Evolutionary conservation across 2,113 vertebrate species (phyloP), one percentile per base, ranked within the genome.

Genomic region (Muntiacus reevesi): DNA sequence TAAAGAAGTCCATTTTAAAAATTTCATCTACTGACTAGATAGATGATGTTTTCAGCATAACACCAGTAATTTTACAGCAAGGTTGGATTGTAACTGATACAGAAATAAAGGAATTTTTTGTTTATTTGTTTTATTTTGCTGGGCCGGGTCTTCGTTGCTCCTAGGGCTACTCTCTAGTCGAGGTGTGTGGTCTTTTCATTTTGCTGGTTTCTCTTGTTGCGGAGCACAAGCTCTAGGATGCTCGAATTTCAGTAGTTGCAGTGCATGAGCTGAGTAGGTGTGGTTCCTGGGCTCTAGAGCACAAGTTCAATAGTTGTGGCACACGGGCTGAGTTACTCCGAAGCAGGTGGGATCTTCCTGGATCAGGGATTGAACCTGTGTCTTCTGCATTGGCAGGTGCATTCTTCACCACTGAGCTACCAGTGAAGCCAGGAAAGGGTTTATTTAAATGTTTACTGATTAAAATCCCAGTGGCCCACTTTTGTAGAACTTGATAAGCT

Each of bases 221-320:
- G 0, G n/a, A 40, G 67, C 67, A 74, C 10, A 40, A 67, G n/a
- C 67, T 40, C 67, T 40, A 23, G n/a, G 67, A 23, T 12, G 67
- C 67, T 74, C 1, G 2, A 74, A 10, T 3, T 40, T 11, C 19
- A 23, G n/a, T 36, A 3, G 19, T 1, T 23, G n/a, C 67, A 12
- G 1, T n/a, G 3, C 10, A 0, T 74, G n/a, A 40, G n/a, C 19
- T 40, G n/a, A 36, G n/a, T 21, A 11, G n/a, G 1, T 71, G n/a
- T 5, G 8, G 64, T n/a, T 71, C 64, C 64, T 6, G 64, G 64
- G 33, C 67, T 40, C n/a, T 21, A 71, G 64, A 71, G n/a, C 19
- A 12, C 11, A 71, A 36, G 67, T 6, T 36, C 19, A 23, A 12
- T 13, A 25, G 67, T 19, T 74, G 21, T 3, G 10, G 67, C 2